Base-by-base conservation (phyloP, 2,888 invertebrate genomes). In the Aradus depressus region DNA sequence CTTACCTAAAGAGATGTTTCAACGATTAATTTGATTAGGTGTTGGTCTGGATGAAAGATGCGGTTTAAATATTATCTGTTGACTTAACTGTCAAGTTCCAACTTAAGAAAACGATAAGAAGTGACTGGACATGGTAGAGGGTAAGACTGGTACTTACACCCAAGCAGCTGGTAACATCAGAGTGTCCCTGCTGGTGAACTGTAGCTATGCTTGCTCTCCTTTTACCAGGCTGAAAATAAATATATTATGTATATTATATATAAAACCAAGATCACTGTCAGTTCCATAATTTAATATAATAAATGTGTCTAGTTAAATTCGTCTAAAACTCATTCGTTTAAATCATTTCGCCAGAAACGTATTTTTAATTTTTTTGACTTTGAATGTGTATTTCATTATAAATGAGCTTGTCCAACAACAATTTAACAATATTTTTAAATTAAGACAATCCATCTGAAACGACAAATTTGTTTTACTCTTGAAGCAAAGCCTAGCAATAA, bases 161-260 rank as follows among this genome's bases (percentile, higher is more conserved):
- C 26, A 52, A 50, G 19, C 50, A 39, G 43, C 44, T 48, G 22
- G 45, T 42, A 22, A 41, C 50, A 22, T 58, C 57, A 19, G 54
- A 18, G 5, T 44, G 49, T 47, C 55, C 55, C 18, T 48, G 45
- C 44, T 55, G 55, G 35, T 56, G 55, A 32, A 57, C 37, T 23
- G 59, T 57, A 37, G 59, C 59, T 44, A 59, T 57, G 45, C 57
- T 57, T 47, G 59, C 59, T 50, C 59, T 35, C 39, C 59, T 52
- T 48, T 59, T 59, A 38, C 51, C 53, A 39, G 12, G 31, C 39
- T 41, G 41, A 39, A 21, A 26, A 25, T 25, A 18, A 1, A 18
- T 18, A 21, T 43, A 12, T 32, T 26, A 28, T 43, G n/a, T n/a
- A n/a, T n/a, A n/a, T n/a, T n/a, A n/a, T n/a, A n/a, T n/a, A n/a